Evolutionary conservation across 2,113 vertebrate genomes (phyloP).

Genomic region (Labeo rohita): DNA sequence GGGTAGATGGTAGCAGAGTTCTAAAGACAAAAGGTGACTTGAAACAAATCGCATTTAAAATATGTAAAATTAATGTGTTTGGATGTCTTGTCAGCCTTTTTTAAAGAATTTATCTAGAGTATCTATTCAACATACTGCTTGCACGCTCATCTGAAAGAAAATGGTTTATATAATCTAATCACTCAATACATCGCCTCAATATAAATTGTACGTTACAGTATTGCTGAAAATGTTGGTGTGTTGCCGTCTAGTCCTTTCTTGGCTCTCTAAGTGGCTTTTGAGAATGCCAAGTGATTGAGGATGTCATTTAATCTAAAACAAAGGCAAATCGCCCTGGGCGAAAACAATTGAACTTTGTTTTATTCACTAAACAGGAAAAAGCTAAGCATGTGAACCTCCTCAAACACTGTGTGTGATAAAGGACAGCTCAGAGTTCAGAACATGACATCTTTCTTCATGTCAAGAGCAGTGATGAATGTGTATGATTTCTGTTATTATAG

Average conservation of each 20-base stretch:
- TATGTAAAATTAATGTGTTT: not conserved
- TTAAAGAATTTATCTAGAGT: not conserved
- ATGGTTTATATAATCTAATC: not conserved
- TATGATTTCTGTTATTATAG: not conserved
- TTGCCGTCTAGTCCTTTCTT: conserved; percentile 34
- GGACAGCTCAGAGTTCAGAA: conserved; percentile 36
- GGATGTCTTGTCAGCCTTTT: not conserved
- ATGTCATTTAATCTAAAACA: conserved; percentile 70
- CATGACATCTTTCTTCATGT: conserved; percentile 8
- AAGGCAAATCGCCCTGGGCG: conserved; percentile 61
- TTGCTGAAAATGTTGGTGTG: not conserved
- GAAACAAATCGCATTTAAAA: not conserved
- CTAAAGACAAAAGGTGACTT: not conserved
- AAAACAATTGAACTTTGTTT: conserved; percentile 69
- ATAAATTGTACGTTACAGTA: not conserved
- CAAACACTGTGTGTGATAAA: conserved; percentile 36
- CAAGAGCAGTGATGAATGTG: not conserved
- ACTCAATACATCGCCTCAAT: not conserved
- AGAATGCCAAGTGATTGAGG: conserved; percentile 61
- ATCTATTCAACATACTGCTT: not conserved
- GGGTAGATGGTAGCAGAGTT: conserved; percentile 62
- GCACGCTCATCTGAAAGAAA: not conserved
- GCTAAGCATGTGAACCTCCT: conserved; percentile 56
- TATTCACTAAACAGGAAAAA: conserved; percentile 69
- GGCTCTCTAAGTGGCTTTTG: conserved; percentile 49